These are phyloP conservation scores for Heliconius nattereri DNA, from an alignment of 1,140 invertebrate species.

Conservation along the genomic window DNA sequence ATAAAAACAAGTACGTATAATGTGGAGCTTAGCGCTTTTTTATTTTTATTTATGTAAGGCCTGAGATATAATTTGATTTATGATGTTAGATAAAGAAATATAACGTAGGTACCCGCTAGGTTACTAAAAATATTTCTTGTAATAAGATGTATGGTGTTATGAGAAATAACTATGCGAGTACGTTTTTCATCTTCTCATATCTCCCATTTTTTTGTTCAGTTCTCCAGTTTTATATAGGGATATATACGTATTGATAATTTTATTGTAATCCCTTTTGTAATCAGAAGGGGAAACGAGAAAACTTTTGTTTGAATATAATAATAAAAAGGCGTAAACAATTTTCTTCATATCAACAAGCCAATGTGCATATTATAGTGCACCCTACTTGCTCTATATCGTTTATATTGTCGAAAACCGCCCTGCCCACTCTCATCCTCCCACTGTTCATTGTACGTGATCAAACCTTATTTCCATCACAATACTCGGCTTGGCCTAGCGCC, in stretches of 20 bases:
- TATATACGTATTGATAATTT: too few species aligned
- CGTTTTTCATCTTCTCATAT: background rate
- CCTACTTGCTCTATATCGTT: conserved; percentile 47
- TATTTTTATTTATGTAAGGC: conserved; percentile 1
- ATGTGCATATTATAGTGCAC: conserved; percentile 27
- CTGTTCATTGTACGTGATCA: conserved; percentile 68
- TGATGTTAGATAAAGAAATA: background rate
- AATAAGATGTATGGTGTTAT: background rate
- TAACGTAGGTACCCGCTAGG: background rate
- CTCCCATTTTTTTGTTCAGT: too few species aligned
- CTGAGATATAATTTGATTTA: conserved; percentile 11
- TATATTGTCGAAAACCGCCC: conserved; percentile 54
- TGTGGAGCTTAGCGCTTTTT: conserved; percentile 9
- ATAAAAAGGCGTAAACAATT: background rate
- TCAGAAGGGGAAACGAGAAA: too few species aligned
- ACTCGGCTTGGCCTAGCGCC: conserved; percentile 62
- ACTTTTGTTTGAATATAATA: too few species aligned
- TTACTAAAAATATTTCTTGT: background rate
- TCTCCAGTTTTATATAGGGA: too few species aligned
- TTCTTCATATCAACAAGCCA: conserved; percentile 25
- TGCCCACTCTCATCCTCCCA: conserved; percentile 57
- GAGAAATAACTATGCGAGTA: background rate
- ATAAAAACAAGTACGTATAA: conserved; percentile 22
- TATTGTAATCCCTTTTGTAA: too few species aligned
- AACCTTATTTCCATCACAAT: conserved; percentile 76